Evolutionary conservation across 2,888 invertebrate species (phyloP).

Genomic region (Rutpela maculata): DNA sequence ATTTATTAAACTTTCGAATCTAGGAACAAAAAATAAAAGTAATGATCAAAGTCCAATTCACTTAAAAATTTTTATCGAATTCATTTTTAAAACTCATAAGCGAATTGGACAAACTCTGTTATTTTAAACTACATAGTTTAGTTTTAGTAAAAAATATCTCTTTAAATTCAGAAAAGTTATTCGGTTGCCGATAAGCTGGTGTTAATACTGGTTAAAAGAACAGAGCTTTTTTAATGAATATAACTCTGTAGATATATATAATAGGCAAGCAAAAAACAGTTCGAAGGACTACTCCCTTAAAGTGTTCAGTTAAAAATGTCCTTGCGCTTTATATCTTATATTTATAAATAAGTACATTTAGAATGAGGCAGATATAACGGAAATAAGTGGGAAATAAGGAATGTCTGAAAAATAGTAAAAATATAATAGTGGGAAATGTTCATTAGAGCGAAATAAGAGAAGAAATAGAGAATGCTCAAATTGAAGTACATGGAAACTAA

Average conservation of each 20-base stretch:
- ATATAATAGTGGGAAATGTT: neutral
- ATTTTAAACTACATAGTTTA: conserved; percentile 56
- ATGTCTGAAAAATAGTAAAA: conserved; percentile 10
- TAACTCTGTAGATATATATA: conserved; percentile 51
- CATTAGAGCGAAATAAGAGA: neutral
- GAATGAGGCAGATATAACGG: neutral
- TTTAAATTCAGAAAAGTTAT: conserved; percentile 4
- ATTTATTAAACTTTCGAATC: conserved; percentile 39
- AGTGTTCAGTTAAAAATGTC: conserved; percentile 6
- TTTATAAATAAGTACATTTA: neutral
- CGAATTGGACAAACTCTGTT: conserved; percentile 65
- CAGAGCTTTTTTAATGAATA: conserved; percentile 64
- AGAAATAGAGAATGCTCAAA: neutral
- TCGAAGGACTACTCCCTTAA: conserved; percentile 10
- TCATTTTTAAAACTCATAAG: conserved; percentile 46
- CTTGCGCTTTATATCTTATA: neutral
- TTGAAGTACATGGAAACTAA: neutral
- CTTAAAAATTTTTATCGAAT: conserved; percentile 40
- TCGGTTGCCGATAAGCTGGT: conserved; percentile 10
- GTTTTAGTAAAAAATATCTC: conserved; percentile 5
- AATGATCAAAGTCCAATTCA: conserved; percentile 51
- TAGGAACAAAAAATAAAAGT: conserved; percentile 50
- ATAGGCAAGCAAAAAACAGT: conserved; percentile 44
- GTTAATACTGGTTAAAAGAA: conserved; percentile 63
- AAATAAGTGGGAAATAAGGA: neutral